Percentiles rank a stretch among this genome's conserved stretches.
phyloP scores from a whole-genome alignment of 2,113 vertebrate species.

The Actinemys pallida region DNA sequence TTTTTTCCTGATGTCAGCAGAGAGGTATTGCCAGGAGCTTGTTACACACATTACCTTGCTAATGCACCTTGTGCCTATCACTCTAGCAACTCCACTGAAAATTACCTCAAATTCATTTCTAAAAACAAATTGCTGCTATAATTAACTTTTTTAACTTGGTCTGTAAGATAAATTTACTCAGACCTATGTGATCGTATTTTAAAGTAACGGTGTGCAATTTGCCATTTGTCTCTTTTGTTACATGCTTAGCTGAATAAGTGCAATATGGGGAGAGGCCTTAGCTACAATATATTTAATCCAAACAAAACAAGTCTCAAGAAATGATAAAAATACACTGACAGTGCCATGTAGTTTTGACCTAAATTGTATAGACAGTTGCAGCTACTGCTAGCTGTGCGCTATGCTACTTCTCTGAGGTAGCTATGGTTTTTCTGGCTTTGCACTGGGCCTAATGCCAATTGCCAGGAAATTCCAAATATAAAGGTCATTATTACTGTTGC shows the following conservation, averaged over 20 bases:
- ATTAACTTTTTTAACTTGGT: conserved; percentile 67
- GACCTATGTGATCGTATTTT: not conserved
- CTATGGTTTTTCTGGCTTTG: not conserved
- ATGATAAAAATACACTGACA: not conserved
- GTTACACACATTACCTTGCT: conserved; percentile 43
- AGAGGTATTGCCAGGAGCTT: conserved; percentile 17
- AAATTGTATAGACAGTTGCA: not conserved
- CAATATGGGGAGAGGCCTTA: conserved; percentile 13
- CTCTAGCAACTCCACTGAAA: conserved; percentile 64
- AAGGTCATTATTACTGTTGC: fast-evolving
- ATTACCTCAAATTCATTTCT: conserved; percentile 67
- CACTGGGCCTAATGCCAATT: not conserved
- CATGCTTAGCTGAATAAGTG: not conserved
- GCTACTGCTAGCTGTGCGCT: not conserved
- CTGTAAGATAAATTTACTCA: conserved; percentile 55
- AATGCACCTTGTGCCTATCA: conserved; percentile 51
- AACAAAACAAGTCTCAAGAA: not conserved
- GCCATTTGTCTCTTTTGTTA: not conserved
- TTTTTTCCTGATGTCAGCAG: conserved; percentile 35
- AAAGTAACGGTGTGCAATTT: conserved; percentile 38
- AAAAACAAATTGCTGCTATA: conserved; percentile 68
- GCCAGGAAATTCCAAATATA: not conserved
- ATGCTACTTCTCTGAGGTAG: not conserved
- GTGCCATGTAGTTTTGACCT: fast-evolving
- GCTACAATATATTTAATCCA: not conserved